Evolutionary conservation across 2,113 vertebrate species (phyloP), one percentile per base, ranked within the genome.

Genomic region (Tupaia tana): DNA sequence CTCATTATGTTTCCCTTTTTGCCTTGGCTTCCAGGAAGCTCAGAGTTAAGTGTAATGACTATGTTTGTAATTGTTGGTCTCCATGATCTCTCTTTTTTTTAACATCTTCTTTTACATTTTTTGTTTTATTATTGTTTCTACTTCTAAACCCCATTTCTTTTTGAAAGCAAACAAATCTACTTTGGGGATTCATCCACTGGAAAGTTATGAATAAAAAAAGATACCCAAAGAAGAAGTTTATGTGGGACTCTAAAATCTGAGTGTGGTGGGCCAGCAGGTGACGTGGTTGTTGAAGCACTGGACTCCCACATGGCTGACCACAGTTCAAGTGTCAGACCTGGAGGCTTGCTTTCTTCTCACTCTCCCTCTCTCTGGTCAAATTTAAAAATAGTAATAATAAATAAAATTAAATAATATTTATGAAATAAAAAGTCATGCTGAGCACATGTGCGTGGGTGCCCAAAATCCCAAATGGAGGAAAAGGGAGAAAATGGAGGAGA

Each of bases 1-100:
- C 52, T 15, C 9, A 9, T 66, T 10, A 4, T 6, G 7, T 80
- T 96, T 87, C 56, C 70, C 19, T 70, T 96, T 95, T 91, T 75
- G 52, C 79, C 13, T 89, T 71, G 75, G 43, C 95, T 92, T 95
- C 73, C 64, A 52, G 95, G 94, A 95, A 95, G 78, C 78, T 87
- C 81, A 19, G 59, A 27, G n/a, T 19, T 90, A 43, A 79, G n/a
- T 82, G 19, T 79, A 75, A 91, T 52, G 74, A 67, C 69, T 16
- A 7, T 27, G 73, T 34, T 27, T 74, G 0, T 71, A 18, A 78
- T 31, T 58, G 20, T 80, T 70, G 18, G 9, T 78, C 29, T 84
- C 14, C 11, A 11, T 34, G 43, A 56, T 43, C 34, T 77, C 63
- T 54, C 12, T 8, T 81, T 85, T 58, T 69, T 80, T 84, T 25